Conservation (phyloP, 2,888 invertebrate genomes). For the Apomyelois bistriatella region DNA sequence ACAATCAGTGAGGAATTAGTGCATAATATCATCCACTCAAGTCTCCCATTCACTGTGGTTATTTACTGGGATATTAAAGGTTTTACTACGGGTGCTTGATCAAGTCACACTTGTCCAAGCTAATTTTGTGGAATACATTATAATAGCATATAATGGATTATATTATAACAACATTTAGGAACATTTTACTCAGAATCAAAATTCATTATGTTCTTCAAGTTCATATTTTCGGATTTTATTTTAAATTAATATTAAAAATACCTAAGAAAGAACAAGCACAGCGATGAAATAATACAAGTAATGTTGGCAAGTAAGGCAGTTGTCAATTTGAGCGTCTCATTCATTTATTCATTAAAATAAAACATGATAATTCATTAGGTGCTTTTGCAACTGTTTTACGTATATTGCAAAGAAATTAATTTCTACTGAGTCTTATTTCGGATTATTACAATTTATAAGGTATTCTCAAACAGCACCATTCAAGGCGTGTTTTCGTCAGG, state of each 20-base stretch:
- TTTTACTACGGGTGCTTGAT: background rate
- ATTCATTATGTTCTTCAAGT: background rate
- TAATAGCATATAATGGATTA: background rate
- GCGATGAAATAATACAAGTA: background rate
- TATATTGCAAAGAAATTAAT: too few species aligned
- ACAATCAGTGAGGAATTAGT: slow-evolving; percentile 1
- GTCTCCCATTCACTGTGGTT: background rate
- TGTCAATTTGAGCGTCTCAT: background rate
- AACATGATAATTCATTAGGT: background rate
- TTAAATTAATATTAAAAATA: too few species aligned
- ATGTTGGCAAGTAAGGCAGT: background rate
- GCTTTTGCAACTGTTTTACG: too few species aligned
- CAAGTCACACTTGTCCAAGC: background rate
- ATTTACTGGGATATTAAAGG: background rate
- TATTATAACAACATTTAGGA: background rate
- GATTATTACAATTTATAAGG: too few species aligned
- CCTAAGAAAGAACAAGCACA: too few species aligned
- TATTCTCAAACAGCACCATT: too few species aligned
- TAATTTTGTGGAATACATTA: background rate
- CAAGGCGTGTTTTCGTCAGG: too few species aligned
- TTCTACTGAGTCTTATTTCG: too few species aligned
- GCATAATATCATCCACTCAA: background rate
- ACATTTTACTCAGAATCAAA: too few species aligned
- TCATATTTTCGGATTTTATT: too few species aligned
- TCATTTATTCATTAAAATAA: background rate